Evolutionary conservation across 2,113 vertebrate genomes (phyloP).

Genomic region (Oxygymnocypris stewartii): DNA sequence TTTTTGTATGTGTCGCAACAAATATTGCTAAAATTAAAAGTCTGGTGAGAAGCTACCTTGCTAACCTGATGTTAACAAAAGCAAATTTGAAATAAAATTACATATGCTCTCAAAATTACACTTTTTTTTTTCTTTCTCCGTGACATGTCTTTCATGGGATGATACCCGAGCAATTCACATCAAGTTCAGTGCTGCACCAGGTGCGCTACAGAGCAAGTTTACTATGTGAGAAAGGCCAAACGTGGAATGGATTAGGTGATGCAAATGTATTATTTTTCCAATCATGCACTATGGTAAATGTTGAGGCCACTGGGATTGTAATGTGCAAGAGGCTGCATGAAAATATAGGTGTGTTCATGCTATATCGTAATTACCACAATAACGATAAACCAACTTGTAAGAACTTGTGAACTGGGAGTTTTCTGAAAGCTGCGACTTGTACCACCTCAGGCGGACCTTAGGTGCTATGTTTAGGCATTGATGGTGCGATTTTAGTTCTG

Average conservation of each 20-base stretch:
- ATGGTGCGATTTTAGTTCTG: too few species aligned
- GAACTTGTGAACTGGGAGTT: too few species aligned
- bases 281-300: not conserved
- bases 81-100: too few species aligned
- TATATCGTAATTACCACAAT: too few species aligned
- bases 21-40: not conserved
- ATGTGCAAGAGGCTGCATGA: not conserved
- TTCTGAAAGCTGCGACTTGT: too few species aligned
- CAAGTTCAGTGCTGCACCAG: not conserved
- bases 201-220: not conserved
- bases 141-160: not conserved
- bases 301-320: not conserved
- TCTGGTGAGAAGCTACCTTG: too few species aligned
- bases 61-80: too few species aligned
- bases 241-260: not conserved
- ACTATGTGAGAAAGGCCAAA: not conserved
- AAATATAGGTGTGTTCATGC: too few species aligned
- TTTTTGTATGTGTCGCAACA: not conserved
- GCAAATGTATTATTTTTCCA: not conserved
- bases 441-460: too few species aligned
- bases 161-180: not conserved
- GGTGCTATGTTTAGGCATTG: too few species aligned
- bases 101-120: too few species aligned
- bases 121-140: not conserved
- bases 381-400: too few species aligned